Evolutionary conservation across 2,797 vertebrate genomes (phyloP).

Genomic region (Borostomias antarcticus): DNA sequence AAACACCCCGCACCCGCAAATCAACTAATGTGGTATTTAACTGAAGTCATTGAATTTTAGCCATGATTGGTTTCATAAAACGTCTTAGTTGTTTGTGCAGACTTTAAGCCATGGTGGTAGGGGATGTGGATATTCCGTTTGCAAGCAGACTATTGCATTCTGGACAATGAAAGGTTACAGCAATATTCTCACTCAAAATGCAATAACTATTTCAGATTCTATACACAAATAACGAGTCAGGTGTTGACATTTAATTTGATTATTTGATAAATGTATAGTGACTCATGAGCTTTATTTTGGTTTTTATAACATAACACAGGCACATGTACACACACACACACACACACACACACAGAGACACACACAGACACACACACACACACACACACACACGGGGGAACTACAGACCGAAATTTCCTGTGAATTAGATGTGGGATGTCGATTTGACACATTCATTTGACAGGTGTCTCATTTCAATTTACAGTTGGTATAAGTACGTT

Average conservation of each 20-base stretch:
- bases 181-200: not conserved
- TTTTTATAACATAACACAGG: not conserved
- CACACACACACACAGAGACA: conserved; percentile 23
- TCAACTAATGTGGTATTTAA: conserved; percentile 32
- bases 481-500: conserved; percentile 65
- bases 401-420: conserved; percentile 70
- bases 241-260: not conserved
- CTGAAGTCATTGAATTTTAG: conserved; percentile 4
- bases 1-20: conserved; percentile 35
- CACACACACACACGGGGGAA: not conserved
- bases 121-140: conserved; percentile 60
- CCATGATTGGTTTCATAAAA: conserved; percentile 6
- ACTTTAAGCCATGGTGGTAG: conserved; percentile 57
- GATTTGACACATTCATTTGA: conserved; percentile 64
- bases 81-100: conserved; percentile 37
- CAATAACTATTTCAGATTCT: no score
- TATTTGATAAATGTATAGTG: not conserved
- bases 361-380: not conserved
- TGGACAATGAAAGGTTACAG: not conserved
- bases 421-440: conserved; percentile 63
- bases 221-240: no score
- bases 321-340: conserved; percentile 4
- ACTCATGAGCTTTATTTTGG: not conserved
- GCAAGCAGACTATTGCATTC: conserved; percentile 45
- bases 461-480: conserved; percentile 57